Conservation (phyloP, 2,797 vertebrate species). For the Brachymystax lenok region DNA sequence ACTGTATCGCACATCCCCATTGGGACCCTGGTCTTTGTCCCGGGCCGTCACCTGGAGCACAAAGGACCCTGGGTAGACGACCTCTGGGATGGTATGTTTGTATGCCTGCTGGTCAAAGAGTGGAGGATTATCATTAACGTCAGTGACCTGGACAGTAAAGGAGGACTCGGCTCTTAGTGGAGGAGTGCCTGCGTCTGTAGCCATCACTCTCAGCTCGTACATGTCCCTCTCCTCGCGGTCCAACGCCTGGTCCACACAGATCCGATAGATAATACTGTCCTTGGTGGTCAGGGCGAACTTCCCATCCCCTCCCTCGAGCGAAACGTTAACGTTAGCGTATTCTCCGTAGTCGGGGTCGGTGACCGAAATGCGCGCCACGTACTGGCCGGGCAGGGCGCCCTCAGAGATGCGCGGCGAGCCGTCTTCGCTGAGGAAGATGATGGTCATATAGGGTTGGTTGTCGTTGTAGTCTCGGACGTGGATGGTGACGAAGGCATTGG, state of each 20-base stretch:
- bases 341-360: constrained; percentile 97
- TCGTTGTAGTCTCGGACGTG: constrained; percentile 96
- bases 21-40: constrained; percentile 94
- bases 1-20: constrained; percentile 91
- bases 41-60: constrained; percentile 92
- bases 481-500: constrained; percentile 94
- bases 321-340: constrained; percentile 95
- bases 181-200: constrained; percentile 92
- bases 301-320: constrained; percentile 93
- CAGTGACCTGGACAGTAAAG: constrained; percentile 94
- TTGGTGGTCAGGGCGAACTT: constrained; percentile 97
- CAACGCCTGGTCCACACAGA: constrained; percentile 91
- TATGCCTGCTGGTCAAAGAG: constrained; percentile 92
- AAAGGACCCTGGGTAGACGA: constrained; percentile 92
- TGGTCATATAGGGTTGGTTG: constrained; percentile 98
- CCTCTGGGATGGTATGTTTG: constrained; percentile 90
- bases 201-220: constrained; percentile 91
- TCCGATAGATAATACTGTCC: constrained; percentile 97
- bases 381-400: constrained; percentile 94
- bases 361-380: constrained; percentile 95
- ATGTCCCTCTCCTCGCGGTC: constrained; percentile 94
- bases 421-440: constrained; percentile 97
- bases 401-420: constrained; percentile 94
- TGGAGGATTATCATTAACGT: constrained; percentile 94
- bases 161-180: constrained; percentile 91